A percentile compares a stretch with the other conserved stretches of the same genome.
These are phyloP conservation scores for Laspeyria flexula DNA, from an alignment of 2,888 invertebrate genomes.

Conservation along the genomic window DNA sequence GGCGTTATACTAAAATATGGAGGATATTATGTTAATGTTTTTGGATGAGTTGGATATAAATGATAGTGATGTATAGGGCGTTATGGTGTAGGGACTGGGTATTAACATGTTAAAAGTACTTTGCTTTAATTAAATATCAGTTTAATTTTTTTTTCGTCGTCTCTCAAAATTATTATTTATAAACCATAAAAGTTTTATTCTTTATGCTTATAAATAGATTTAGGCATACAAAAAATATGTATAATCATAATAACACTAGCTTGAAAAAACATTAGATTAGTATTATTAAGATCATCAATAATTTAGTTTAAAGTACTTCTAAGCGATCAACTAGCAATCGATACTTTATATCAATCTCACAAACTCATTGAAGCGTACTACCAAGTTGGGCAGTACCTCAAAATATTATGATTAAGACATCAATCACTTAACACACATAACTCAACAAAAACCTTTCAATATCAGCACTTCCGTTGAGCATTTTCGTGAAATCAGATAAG, in stretches of 20 bases:
- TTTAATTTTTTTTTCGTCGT: too few relatives aligned
- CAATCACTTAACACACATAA: constrained; percentile 50
- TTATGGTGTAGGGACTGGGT: neutral
- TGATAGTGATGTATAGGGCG: neutral
- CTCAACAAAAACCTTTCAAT: constrained; percentile 25
- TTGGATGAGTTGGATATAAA: constrained; percentile 7
- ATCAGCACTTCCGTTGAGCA: constrained; percentile 44
- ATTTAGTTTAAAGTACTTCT: neutral
- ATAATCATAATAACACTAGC: neutral
- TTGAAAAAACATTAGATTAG: neutral
- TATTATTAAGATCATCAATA: neutral
- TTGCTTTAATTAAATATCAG: too few relatives aligned
- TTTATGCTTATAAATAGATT: too few relatives aligned
- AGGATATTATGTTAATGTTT: constrained; percentile 23
- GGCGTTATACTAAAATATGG: constrained; percentile 17
- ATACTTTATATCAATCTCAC: constrained; percentile 2
- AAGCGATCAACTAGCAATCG: neutral
- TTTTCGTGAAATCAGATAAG: constrained; percentile 56
- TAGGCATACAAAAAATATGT: neutral
- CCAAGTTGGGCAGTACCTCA: constrained; percentile 25
- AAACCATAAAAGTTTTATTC: too few relatives aligned
- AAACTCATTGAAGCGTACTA: constrained; percentile 29
- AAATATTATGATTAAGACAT: constrained; percentile 51
- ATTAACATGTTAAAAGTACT: neutral
- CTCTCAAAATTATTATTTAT: too few relatives aligned